phyloP scores from a whole-genome alignment of 1,140 invertebrate genomes.

The Andrena cerasifolii region DNA sequence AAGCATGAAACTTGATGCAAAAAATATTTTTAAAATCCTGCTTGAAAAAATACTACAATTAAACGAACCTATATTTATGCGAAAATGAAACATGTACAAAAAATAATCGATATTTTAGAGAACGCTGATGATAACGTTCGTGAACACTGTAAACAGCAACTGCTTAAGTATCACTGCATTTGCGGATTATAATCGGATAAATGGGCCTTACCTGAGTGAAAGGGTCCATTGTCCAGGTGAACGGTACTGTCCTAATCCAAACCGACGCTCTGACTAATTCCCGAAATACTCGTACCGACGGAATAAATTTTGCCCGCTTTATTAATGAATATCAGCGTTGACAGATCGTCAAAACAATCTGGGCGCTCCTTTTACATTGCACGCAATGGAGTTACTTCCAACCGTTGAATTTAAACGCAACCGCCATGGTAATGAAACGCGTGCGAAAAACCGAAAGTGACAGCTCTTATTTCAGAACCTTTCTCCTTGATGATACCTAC shows the following conservation, averaged over 20 bases:
- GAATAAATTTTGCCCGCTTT: background rate
- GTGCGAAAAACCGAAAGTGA: constrained; percentile 26
- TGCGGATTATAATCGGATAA: background rate
- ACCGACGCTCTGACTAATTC: background rate
- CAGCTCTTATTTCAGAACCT: constrained; percentile 13
- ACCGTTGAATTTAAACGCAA: constrained; percentile 74
- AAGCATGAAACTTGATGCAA: constrained; percentile 1
- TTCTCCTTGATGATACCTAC: background rate
- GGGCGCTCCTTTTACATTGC: background rate
- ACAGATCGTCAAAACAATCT: background rate
- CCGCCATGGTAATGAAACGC: constrained; percentile 56
- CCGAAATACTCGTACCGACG: background rate
- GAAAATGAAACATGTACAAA: background rate
- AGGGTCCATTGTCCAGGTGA: constrained; percentile 71
- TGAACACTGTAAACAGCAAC: background rate
- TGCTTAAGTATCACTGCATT: background rate
- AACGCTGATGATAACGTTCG: background rate
- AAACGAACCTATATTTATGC: background rate
- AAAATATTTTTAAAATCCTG: background rate
- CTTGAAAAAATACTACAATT: background rate
- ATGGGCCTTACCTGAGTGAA: constrained; percentile 72
- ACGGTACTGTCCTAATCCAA: constrained; percentile 16
- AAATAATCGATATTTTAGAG: background rate
- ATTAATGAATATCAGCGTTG: background rate
- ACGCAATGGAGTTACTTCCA: constrained; percentile 27